These are phyloP conservation scores for Hemichromis elongatus DNA, from an alignment of 2,113 vertebrate genomes.

Conservation along the genomic window DNA sequence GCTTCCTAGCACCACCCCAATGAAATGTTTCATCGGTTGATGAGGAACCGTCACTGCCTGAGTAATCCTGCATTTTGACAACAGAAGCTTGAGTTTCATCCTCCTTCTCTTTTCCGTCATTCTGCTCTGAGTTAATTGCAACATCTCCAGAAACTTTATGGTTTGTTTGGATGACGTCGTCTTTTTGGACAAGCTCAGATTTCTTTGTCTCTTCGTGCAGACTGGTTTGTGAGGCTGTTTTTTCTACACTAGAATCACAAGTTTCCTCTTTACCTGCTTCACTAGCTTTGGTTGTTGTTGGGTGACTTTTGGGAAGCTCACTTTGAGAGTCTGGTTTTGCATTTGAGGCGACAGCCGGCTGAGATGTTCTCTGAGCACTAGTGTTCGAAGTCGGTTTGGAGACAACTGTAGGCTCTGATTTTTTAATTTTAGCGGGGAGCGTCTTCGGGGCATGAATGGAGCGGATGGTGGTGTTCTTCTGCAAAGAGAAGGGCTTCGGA, in stretches of 20 bases:
- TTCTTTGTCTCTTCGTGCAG: not conserved
- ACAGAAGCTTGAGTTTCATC: not conserved
- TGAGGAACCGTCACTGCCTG: not conserved
- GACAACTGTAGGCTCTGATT: not conserved
- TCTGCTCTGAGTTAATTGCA: not conserved
- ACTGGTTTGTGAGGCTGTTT: constrained; percentile 5
- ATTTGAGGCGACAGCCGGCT: not conserved
- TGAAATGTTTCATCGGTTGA: not conserved
- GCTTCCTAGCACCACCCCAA: constrained; percentile 42
- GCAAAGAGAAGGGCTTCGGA: constrained; percentile 69
- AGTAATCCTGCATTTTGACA: not conserved
- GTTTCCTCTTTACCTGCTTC: not conserved
- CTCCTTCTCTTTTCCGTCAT: not conserved
- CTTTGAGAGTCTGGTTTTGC: not conserved
- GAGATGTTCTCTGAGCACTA: not conserved
- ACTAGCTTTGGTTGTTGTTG: not conserved
- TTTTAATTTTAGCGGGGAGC: not conserved
- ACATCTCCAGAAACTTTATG: not conserved
- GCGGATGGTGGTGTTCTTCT: constrained; percentile 51
- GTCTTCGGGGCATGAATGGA: constrained; percentile 59
- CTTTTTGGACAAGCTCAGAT: not conserved
- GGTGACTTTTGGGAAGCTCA: not conserved
- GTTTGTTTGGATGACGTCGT: constrained; percentile 12
- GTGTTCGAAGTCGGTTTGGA: not conserved
- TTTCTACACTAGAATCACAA: not conserved